Percentiles rank a stretch among this genome's conserved stretches.
Conservation (phyloP, 2,113 vertebrate genomes). For the Chaetops frenatus region DNA sequence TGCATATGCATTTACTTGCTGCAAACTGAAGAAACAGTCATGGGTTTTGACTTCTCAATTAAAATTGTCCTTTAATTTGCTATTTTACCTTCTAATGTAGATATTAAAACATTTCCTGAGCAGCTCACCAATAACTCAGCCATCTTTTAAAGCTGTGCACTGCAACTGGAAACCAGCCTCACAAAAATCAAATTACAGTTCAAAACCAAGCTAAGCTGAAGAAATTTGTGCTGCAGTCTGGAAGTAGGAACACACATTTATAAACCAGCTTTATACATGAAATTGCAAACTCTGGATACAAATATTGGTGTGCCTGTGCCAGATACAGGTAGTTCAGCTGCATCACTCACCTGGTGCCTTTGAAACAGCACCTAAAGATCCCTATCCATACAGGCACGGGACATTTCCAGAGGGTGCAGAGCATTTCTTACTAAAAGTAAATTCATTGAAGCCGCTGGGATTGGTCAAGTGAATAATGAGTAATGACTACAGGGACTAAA, state of each 20-base stretch:
- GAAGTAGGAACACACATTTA: neutral
- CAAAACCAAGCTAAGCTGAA: neutral
- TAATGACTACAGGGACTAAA: neutral
- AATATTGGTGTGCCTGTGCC: neutral
- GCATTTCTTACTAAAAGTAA: neutral
- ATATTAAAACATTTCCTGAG: neutral
- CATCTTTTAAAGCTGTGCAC: neutral
- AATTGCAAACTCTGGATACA: neutral
- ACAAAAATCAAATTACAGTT: neutral
- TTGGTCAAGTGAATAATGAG: neutral
- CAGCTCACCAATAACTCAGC: neutral
- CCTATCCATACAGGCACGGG: accelerated
- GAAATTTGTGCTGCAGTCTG: neutral
- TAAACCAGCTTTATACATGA: neutral
- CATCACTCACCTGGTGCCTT: no score
- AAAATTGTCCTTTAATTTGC: neutral
- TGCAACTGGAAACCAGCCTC: neutral
- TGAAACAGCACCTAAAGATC: no score
- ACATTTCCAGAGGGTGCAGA: neutral
- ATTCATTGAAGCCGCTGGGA: neutral
- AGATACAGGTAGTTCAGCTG: neutral
- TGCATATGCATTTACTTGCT: neutral
- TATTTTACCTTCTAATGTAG: neutral
- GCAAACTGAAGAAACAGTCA: neutral
- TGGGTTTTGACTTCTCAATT: neutral